A percentile compares a stretch with the other conserved stretches of the same genome.
These are phyloP conservation scores for Homalodisca vitripennis DNA, from an alignment of 1,140 invertebrate species.

Conservation along the genomic window DNA sequence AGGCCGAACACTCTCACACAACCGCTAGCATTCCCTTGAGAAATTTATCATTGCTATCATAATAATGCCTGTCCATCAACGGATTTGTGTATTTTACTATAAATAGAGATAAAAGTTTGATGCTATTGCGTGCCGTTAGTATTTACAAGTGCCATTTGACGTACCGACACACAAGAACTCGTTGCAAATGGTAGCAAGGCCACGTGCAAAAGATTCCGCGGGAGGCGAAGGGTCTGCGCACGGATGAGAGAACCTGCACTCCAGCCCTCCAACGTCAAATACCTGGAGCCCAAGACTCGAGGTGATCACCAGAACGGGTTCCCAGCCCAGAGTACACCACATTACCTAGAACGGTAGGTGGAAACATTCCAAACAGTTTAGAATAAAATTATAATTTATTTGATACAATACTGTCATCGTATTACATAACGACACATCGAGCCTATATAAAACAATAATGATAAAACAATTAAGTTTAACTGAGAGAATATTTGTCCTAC, in stretches of 20 bases:
- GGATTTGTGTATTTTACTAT: too few relatives aligned
- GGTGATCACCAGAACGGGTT: conserved; percentile 39
- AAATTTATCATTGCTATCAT: not conserved
- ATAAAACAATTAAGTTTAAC: too few relatives aligned
- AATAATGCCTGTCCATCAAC: too few relatives aligned
- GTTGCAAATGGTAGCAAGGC: conserved; percentile 36
- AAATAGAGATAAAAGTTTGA: too few relatives aligned
- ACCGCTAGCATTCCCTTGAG: conserved; percentile 41
- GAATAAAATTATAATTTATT: too few relatives aligned
- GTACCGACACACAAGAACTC: conserved; percentile 41
- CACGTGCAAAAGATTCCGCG: conserved; percentile 37
- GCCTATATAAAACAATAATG: not conserved
- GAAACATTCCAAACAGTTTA: conserved; percentile 17
- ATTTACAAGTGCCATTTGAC: too few relatives aligned
- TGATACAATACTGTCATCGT: too few relatives aligned
- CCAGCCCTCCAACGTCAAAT: conserved; percentile 39
- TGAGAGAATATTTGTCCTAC: too few relatives aligned
- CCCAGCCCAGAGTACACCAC: conserved; percentile 40
- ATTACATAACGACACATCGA: conserved; percentile 6
- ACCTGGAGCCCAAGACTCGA: conserved; percentile 42
- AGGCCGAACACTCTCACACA: conserved; percentile 41
- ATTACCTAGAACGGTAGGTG: conserved; percentile 41
- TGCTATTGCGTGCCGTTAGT: too few relatives aligned
- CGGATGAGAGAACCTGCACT: conserved; percentile 39
- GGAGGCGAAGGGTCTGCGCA: conserved; percentile 35